A percentile compares a stretch with the other conserved stretches of the same genome.
Conservation (phyloP, 2,888 invertebrate genomes). For the Drosophila fungiperda region DNA sequence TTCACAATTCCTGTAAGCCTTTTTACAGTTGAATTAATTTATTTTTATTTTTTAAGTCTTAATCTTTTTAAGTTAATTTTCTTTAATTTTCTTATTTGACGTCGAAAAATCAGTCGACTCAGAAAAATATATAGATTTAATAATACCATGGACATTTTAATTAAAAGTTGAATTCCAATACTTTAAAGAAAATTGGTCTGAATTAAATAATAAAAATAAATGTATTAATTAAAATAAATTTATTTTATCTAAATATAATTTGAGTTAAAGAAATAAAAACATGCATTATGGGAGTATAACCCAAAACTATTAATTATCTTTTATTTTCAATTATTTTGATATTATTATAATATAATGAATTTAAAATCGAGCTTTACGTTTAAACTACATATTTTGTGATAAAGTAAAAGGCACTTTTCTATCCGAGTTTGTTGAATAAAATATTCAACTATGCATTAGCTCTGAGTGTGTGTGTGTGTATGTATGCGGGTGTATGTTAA, state of each 20-base stretch:
- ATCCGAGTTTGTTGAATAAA: not conserved
- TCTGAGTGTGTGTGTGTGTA: constrained; percentile 10
- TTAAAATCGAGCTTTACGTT: not conserved
- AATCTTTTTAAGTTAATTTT: not conserved
- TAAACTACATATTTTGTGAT: not conserved
- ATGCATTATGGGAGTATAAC: no score
- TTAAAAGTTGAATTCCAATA: not conserved
- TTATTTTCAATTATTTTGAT: not conserved
- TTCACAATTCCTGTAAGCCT: not conserved
- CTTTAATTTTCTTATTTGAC: not conserved
- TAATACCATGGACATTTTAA: not conserved
- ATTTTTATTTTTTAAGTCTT: not conserved
- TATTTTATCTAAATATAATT: not conserved
- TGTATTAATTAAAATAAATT: not conserved
- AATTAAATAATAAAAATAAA: not conserved
- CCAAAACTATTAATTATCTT: no score
- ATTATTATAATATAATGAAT: not conserved
- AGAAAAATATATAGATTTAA: no score
- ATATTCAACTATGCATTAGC: not conserved
- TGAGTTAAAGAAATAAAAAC: not conserved
- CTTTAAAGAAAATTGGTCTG: not conserved
- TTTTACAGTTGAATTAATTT: not conserved
- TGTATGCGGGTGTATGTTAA: constrained; percentile 21
- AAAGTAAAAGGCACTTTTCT: not conserved
- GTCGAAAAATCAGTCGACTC: no score